Conservation (phyloP, 2,113 vertebrate genomes). For the Marmota monax region DNA sequence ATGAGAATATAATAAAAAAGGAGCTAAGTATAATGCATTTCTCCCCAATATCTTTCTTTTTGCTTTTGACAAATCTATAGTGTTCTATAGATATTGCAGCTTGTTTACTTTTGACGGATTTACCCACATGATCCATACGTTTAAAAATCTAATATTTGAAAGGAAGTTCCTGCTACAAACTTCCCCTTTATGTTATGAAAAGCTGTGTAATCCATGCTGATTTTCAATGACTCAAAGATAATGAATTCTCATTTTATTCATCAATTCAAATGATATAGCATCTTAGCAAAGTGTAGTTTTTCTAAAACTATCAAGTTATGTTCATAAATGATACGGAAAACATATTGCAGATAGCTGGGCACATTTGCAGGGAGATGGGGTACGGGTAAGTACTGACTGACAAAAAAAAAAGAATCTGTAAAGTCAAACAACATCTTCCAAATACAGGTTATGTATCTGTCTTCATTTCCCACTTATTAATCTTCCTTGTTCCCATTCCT, state of each 20-base stretch:
- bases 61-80: constrained; percentile 25
- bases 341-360: constrained; percentile 46
- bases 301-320: constrained; percentile 18
- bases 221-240: constrained; percentile 62
- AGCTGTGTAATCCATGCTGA: constrained; percentile 27
- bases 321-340: constrained; percentile 60
- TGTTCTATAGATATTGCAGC: not conserved
- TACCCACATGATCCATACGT: not conserved
- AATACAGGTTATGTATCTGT: not conserved
- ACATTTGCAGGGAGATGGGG: not conserved
- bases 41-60: constrained; percentile 21
- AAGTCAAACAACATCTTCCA: constrained; percentile 51
- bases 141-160: constrained; percentile 44
- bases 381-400: not conserved
- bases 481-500: constrained; percentile 20
- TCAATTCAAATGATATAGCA: constrained; percentile 61
- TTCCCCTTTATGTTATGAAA: constrained; percentile 23
- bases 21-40: not conserved
- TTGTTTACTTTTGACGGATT: constrained; percentile 65
- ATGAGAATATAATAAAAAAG: constrained; percentile 58
- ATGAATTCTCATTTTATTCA: constrained; percentile 72
- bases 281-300: constrained; percentile 45
- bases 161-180: constrained; percentile 20
- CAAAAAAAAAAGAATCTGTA: constrained; percentile 12
- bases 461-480: constrained; percentile 35